These are phyloP conservation scores for Arion vulgaris DNA, from an alignment of 1,140 invertebrate species.

Conservation along the genomic window DNA sequence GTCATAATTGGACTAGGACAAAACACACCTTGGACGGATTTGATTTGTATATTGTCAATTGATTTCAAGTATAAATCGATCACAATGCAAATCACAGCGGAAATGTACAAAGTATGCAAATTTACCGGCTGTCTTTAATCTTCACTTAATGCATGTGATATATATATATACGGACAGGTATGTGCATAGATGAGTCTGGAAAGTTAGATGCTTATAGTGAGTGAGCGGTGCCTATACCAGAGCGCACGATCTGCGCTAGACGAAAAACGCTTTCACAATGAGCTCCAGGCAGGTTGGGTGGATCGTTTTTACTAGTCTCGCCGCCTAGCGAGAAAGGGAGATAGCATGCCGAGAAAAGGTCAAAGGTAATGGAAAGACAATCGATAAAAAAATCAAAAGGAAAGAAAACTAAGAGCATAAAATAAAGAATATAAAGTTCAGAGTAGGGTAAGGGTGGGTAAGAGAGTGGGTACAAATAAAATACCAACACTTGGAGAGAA, in stretches of 20 bases:
- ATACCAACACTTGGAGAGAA: background rate
- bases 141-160: background rate
- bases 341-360: constrained; percentile 1
- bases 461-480: background rate
- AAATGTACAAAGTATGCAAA: background rate
- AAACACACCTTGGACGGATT: background rate
- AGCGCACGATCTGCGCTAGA: background rate
- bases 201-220: background rate
- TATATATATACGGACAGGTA: background rate
- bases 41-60: background rate
- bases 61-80: background rate
- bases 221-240: constrained; percentile 3
- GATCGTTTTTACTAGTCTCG: background rate
- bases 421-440: background rate
- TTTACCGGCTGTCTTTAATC: background rate
- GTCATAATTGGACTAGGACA: background rate
- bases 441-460: background rate
- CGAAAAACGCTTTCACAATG: background rate
- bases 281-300: background rate
- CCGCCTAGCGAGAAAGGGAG: background rate
- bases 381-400: background rate
- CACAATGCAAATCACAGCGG: background rate
- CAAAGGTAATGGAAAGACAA: background rate
- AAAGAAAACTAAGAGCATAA: background rate
- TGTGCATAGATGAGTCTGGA: background rate